A percentile compares a stretch with the other conserved stretches of the same genome.
These are phyloP conservation scores for Euproctis similis DNA, from an alignment of 2,888 invertebrate genomes.

Conservation along the genomic window DNA sequence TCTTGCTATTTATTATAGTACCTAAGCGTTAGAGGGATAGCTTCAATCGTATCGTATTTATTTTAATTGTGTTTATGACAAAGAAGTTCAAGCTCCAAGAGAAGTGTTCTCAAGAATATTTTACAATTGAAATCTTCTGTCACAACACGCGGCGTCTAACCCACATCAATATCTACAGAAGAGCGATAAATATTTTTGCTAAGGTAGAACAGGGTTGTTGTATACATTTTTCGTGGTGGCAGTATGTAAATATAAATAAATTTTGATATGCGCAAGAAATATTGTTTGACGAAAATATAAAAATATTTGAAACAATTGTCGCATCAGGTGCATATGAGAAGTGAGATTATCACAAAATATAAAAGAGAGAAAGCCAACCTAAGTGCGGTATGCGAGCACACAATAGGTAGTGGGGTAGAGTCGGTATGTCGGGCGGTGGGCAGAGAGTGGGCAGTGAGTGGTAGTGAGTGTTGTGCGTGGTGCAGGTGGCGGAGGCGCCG, in stretches of 20 bases:
- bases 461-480: conserved; percentile 35
- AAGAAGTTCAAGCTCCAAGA: conserved; percentile 30
- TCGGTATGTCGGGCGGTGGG: conserved; percentile 4
- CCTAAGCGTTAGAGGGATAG: conserved; percentile 49
- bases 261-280: too few species aligned
- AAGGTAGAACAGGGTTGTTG: too few species aligned
- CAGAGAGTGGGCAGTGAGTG: conserved; percentile 10
- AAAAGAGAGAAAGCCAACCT: too few species aligned
- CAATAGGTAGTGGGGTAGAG: conserved; percentile 1
- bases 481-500: conserved; percentile 68
- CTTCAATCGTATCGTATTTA: conserved; percentile 39
- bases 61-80: conserved; percentile 27
- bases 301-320: too few species aligned
- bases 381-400: too few species aligned
- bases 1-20: conserved; percentile 32
- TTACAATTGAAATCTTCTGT: conserved; percentile 27
- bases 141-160: conserved; percentile 31
- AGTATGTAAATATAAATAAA: too few species aligned
- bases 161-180: conserved; percentile 41
- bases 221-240: too few species aligned
- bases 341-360: too few species aligned
- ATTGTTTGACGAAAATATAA: too few species aligned
- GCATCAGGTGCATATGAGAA: too few species aligned
- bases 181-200: too few species aligned
- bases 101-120: conserved; percentile 4